These are phyloP conservation scores for Nothobranchius furzeri DNA, from an alignment of 2,113 vertebrate genomes.

Conservation along the genomic window DNA sequence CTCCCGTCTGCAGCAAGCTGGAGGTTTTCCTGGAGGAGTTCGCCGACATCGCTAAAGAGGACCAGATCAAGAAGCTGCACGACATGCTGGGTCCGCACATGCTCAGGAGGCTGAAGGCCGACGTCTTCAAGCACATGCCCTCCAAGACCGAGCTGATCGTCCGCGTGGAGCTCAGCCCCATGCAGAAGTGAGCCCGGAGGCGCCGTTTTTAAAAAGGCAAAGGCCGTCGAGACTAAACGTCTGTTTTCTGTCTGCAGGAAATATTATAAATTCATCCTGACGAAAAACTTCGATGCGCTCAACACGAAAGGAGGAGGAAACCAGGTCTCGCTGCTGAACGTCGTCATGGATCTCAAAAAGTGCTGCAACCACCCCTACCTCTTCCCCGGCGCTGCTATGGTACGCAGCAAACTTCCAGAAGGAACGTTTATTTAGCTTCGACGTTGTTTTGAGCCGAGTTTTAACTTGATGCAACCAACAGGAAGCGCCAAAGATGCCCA, in stretches of 20 bases:
- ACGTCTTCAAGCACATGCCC: constrained; percentile 99
- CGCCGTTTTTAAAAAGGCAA: no score
- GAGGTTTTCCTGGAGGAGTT: constrained; percentile 98
- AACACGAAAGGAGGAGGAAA: constrained; percentile 96
- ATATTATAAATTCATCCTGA: constrained; percentile 98
- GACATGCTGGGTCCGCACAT: constrained; percentile 99
- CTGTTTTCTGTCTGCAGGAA: constrained; percentile 78
- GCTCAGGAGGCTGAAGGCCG: constrained; percentile 95
- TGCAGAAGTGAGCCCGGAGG: constrained; percentile 91
- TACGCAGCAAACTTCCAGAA: constrained; percentile 59
- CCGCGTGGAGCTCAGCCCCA: constrained; percentile 94
- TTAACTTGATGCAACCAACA: constrained; percentile 47
- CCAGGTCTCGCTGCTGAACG: constrained; percentile 95
- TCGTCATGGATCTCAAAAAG: constrained; percentile 99
- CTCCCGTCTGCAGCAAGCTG: constrained; percentile 83
- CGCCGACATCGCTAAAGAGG: constrained; percentile 97
- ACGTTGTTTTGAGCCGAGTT: no score
- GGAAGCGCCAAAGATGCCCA: constrained; percentile 99
- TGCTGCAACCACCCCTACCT: constrained; percentile 99
- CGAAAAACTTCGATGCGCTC: constrained; percentile 95
- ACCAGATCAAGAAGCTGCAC: constrained; percentile 98
- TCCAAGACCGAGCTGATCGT: constrained; percentile 98
- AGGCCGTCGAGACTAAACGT: neutral
- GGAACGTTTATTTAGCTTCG: neutral
- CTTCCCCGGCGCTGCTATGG: constrained; percentile 95